Conservation (phyloP, 1,140 invertebrate genomes). For the Leptinotarsa texana region DNA sequence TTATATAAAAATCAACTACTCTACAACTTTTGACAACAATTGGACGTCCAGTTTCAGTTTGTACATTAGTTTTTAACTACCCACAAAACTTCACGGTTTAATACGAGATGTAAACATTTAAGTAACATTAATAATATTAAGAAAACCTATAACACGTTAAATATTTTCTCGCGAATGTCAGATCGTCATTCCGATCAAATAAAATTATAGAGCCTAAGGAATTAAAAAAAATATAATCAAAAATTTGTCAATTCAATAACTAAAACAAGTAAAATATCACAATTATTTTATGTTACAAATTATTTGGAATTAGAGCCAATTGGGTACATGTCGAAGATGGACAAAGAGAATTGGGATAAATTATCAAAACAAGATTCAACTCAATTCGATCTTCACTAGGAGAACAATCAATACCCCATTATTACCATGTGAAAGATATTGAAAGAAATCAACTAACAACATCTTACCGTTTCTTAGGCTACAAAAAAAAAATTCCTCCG, state of each 20-base stretch:
- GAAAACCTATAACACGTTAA: conserved; percentile 2
- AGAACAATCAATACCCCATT: no score
- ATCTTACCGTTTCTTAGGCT: no score
- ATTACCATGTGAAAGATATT: no score
- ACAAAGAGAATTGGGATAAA: background rate
- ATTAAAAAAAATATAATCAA: conserved; percentile 3
- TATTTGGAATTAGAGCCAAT: conserved; percentile 18
- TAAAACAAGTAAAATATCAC: conserved; percentile 17
- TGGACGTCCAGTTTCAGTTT: conserved; percentile 36
- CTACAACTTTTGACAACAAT: conserved; percentile 30
- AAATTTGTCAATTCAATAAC: conserved; percentile 8
- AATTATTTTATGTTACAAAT: conserved; percentile 16
- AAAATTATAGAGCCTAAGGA: conserved; percentile 1
- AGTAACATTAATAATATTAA: conserved; percentile 19
- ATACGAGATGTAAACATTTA: conserved; percentile 24
- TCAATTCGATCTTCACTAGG: background rate
- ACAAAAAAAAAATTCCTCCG: no score
- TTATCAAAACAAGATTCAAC: background rate
- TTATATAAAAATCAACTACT: conserved; percentile 34
- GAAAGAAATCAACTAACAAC: no score
- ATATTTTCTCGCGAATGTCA: background rate
- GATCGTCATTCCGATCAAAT: background rate
- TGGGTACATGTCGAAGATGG: conserved; percentile 1
- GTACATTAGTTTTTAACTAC: conserved; percentile 23
- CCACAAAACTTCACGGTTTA: conserved; percentile 26